Conservation (phyloP, 2,797 vertebrate genomes). For the Meda fulgida region DNA sequence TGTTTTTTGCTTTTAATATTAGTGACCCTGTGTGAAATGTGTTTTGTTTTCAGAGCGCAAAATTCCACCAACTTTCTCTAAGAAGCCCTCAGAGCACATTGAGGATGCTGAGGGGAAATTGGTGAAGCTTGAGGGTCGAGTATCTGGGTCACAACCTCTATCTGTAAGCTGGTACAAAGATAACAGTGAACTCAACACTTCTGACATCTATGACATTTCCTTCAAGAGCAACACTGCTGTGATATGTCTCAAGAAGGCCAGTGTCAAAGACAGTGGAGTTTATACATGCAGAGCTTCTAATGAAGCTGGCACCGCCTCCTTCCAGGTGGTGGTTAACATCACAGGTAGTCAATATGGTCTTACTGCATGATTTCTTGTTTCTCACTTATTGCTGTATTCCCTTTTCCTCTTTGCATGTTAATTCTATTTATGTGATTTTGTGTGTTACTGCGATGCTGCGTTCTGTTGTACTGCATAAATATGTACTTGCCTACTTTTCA, state of each 20-base stretch:
- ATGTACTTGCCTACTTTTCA: background rate
- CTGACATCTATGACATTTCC: slow-evolving; percentile 82
- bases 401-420: background rate
- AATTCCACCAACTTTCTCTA: slow-evolving; percentile 90
- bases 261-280: slow-evolving; percentile 79
- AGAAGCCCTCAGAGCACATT: slow-evolving; percentile 86
- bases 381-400: background rate
- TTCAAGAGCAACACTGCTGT: slow-evolving; percentile 85
- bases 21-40: slow-evolving; percentile 47
- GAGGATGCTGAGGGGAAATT: slow-evolving; percentile 85
- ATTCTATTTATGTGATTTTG: background rate
- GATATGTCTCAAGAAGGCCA: slow-evolving; percentile 79
- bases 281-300: slow-evolving; percentile 90
- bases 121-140: slow-evolving; percentile 87
- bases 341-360: slow-evolving; percentile 80
- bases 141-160: slow-evolving; percentile 91
- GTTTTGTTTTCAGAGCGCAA: slow-evolving; percentile 82
- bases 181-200: slow-evolving; percentile 80
- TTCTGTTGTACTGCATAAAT: slow-evolving; percentile 10
- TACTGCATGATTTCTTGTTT: slow-evolving; percentile 18
- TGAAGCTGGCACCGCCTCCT: slow-evolving; percentile 86
- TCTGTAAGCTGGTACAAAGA: slow-evolving; percentile 89
- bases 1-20: slow-evolving; percentile 57
- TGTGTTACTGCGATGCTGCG: background rate
- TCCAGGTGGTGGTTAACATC: slow-evolving; percentile 84